Conservation (phyloP, 2,888 invertebrate species). For the Sialis lutaria region DNA sequence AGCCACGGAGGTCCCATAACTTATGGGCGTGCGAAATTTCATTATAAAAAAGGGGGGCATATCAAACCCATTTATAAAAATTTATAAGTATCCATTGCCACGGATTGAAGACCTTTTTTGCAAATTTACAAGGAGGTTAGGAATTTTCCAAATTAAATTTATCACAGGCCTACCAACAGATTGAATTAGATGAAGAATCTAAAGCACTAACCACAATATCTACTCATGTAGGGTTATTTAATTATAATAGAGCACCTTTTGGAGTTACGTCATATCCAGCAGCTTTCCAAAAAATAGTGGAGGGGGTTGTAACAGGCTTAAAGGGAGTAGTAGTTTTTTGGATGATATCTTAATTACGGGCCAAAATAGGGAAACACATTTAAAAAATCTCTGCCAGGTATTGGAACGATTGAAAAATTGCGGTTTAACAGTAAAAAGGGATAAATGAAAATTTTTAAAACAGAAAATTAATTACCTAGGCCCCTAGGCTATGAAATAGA, state of each 20-base stretch:
- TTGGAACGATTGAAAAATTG: constrained; percentile 8
- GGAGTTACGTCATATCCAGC: constrained; percentile 16
- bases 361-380: constrained; percentile 8
- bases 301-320: constrained; percentile 13
- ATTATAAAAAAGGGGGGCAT: no score
- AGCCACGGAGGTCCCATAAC: no score
- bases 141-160: constrained; percentile 15
- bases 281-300: constrained; percentile 17
- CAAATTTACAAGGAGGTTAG: constrained; percentile 9
- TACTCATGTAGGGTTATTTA: constrained; percentile 14
- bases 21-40: no score
- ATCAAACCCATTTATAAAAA: constrained; percentile 5
- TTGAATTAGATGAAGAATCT: constrained; percentile 10
- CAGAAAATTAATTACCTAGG: constrained; percentile 11
- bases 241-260: constrained; percentile 14
- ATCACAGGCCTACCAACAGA: constrained; percentile 14
- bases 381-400: constrained; percentile 6
- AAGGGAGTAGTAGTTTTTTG: constrained; percentile 10
- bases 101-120: constrained; percentile 7
- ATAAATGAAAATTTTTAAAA: constrained; percentile 13
- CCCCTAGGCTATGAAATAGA: constrained; percentile 12
- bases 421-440: constrained; percentile 10
- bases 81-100: constrained; percentile 9
- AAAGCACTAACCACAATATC: constrained; percentile 13
- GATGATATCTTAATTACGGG: constrained; percentile 12